phyloP scores from a whole-genome alignment of 2,888 invertebrate genomes.

The Notodonta ziczac region DNA sequence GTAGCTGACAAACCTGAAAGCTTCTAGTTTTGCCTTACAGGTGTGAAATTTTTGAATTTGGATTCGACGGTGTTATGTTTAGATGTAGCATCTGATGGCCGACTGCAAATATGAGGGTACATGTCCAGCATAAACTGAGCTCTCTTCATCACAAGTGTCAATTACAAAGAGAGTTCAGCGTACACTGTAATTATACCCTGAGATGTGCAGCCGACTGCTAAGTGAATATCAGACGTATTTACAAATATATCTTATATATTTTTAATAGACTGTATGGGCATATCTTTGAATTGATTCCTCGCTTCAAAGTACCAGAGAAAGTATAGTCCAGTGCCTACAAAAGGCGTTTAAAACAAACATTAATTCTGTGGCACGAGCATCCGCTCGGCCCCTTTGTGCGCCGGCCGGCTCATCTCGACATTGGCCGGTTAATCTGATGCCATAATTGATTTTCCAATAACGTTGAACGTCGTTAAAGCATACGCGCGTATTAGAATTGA shows the following conservation, averaged over 20 bases:
- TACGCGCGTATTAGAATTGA: conserved; percentile 23
- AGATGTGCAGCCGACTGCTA: too few relatives aligned
- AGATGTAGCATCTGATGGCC: too few relatives aligned
- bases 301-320: neutral
- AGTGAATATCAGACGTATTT: too few relatives aligned
- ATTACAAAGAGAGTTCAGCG: too few relatives aligned
- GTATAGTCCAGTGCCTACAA: conserved; percentile 8
- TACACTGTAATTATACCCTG: too few relatives aligned
- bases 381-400: conserved; percentile 58
- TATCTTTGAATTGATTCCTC: neutral
- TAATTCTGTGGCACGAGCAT: conserved; percentile 73
- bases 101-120: too few relatives aligned
- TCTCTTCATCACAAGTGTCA: too few relatives aligned
- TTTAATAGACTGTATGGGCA: conserved; percentile 24
- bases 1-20: too few relatives aligned
- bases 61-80: too few relatives aligned
- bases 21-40: too few relatives aligned
- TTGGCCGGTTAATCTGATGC: conserved; percentile 68
- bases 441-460: conserved; percentile 59
- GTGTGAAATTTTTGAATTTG: too few relatives aligned
- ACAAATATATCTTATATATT: neutral
- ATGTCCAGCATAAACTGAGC: too few relatives aligned
- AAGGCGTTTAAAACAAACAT: conserved; percentile 40
- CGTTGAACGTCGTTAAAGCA: conserved; percentile 36
- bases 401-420: conserved; percentile 62